Evolutionary conservation across 2,888 invertebrate species (phyloP).

Genomic region (Actias luna): DNA sequence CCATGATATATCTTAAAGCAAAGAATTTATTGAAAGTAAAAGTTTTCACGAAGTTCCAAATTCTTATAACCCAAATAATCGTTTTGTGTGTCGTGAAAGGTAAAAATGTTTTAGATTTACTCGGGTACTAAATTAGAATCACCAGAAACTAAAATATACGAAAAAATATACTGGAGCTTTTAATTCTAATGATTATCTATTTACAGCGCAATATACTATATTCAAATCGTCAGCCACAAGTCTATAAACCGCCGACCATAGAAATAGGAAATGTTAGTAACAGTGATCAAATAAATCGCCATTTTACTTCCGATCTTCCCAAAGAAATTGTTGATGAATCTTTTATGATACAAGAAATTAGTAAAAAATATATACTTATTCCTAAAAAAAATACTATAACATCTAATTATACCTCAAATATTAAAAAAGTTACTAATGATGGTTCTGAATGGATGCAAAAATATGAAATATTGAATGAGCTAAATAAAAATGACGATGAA

Average conservation of each 20-base stretch:
- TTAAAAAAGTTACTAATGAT: conserved; percentile 29
- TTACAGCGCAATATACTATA: background rate
- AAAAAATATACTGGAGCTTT: background rate
- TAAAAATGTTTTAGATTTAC: too few species aligned
- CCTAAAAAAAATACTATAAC: conserved; percentile 49
- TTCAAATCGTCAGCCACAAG: conserved; percentile 7
- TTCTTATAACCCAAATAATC: too few species aligned
- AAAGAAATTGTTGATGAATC: conserved; percentile 40
- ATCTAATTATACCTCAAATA: conserved; percentile 29
- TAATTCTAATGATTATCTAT: background rate
- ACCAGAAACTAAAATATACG: too few species aligned
- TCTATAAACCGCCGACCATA: background rate
- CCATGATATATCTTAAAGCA: too few species aligned
- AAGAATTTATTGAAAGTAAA: too few species aligned
- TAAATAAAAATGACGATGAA: conserved; percentile 47
- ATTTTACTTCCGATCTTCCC: conserved; percentile 29
- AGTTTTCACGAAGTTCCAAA: too few species aligned
- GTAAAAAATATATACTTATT: conserved; percentile 69
- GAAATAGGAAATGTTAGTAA: conserved; percentile 21
- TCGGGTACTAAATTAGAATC: too few species aligned
- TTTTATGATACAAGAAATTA: conserved; percentile 57
- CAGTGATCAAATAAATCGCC: conserved; percentile 20
- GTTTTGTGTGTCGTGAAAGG: too few species aligned
- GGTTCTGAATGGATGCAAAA: conserved; percentile 69
- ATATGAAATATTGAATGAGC: conserved; percentile 65